Evolutionary conservation across 30 jellyfish, hydroid and myxozoan species (phyloP).

Genomic region (Sanderia malayensis): DNA sequence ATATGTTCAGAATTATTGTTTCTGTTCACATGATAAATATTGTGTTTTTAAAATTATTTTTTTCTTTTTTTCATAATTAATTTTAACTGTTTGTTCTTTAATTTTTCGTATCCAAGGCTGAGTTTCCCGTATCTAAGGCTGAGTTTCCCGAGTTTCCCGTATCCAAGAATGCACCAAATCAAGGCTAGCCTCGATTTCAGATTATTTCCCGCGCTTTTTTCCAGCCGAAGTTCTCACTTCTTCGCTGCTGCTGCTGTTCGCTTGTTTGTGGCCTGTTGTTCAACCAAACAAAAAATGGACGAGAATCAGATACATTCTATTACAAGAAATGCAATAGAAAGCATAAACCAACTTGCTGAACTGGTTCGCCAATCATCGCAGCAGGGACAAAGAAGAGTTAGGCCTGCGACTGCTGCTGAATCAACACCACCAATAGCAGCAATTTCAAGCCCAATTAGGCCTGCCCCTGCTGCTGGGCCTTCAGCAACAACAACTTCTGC

Average conservation of each 20-base stretch:
- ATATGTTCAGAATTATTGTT: too few relatives aligned
- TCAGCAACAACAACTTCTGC: not conserved
- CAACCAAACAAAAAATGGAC: not conserved
- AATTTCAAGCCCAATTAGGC: conserved; percentile 2
- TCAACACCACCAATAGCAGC: conserved; percentile 2
- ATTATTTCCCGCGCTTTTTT: too few relatives aligned
- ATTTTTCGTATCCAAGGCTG: too few relatives aligned
- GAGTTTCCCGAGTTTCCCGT: conserved; percentile 4
- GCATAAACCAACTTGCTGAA: conserved; percentile 2
- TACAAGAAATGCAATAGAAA: not conserved
- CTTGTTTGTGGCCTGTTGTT: conserved; percentile 1
- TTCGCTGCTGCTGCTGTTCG: conserved; percentile 2
- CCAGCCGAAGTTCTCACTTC: conserved; percentile 3
- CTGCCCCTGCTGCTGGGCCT: conserved; percentile 8
- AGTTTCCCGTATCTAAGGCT: too few relatives aligned
- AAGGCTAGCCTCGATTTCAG: too few relatives aligned
- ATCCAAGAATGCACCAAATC: conserved; percentile 3
- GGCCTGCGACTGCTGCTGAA: not conserved
- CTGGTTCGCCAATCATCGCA: conserved; percentile 6
- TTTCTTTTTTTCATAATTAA: too few relatives aligned
- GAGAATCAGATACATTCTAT: conserved; percentile 1
- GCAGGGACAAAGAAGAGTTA: conserved; percentile 4
- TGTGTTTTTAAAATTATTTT: too few relatives aligned
- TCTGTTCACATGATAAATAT: too few relatives aligned
- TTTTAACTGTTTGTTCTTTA: too few relatives aligned